A percentile compares a stretch with the other conserved stretches of the same genome.
Conservation (phyloP, 1,140 invertebrate genomes). For the Pogonomyrmex californicus region DNA sequence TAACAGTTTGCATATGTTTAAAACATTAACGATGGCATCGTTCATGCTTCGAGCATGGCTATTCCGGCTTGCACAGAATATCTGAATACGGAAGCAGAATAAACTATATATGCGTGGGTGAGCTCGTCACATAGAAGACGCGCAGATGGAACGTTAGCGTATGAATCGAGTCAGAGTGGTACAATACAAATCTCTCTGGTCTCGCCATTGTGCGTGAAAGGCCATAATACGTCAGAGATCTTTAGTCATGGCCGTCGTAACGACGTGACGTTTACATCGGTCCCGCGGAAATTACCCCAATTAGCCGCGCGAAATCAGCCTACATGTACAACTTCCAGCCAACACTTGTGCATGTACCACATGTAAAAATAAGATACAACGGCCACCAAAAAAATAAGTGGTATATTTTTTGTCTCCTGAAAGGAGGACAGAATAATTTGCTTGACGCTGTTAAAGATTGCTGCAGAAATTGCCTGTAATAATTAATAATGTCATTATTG, state of each 20-base stretch:
- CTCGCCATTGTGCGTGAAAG: slow-evolving; percentile 25
- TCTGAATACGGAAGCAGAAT: slow-evolving; percentile 37
- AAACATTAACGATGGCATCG: slow-evolving; percentile 26
- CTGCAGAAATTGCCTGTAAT: not conserved
- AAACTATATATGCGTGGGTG: slow-evolving; percentile 57
- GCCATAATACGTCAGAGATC: slow-evolving; percentile 74
- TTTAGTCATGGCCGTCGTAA: slow-evolving; percentile 63
- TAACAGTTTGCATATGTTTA: not conserved
- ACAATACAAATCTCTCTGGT: slow-evolving; percentile 65
- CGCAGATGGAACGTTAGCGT: slow-evolving; percentile 53
- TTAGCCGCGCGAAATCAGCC: slow-evolving; percentile 70
- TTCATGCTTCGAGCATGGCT: slow-evolving; percentile 20
- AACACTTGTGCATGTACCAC: slow-evolving; percentile 37
- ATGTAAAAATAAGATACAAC: slow-evolving; percentile 14
- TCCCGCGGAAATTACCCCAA: slow-evolving; percentile 79
- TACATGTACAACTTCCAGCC: slow-evolving; percentile 30
- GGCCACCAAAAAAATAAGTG: not conserved
- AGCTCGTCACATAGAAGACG: slow-evolving; percentile 66
- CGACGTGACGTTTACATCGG: slow-evolving; percentile 78
- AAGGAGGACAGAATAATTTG: not conserved
- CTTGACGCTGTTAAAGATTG: not conserved
- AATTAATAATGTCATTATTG: not conserved
- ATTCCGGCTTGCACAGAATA: slow-evolving; percentile 1
- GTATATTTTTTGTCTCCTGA: not conserved
- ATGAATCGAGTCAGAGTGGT: slow-evolving; percentile 36